phyloP scores from a whole-genome alignment of 1,140 invertebrate genomes.

The Chlorops oryzae region DNA sequence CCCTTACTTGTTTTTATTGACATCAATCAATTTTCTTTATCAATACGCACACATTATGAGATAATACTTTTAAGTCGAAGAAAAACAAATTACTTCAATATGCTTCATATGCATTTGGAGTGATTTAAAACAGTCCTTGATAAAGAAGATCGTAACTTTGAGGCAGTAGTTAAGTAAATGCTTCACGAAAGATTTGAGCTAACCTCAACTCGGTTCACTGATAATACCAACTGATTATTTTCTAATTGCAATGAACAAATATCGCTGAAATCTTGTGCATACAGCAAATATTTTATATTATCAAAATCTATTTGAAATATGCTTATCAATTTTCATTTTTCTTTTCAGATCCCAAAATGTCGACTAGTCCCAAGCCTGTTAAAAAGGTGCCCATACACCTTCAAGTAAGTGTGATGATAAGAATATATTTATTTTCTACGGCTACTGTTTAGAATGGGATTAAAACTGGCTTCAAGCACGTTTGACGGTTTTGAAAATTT shows the following conservation, averaged over 20 bases:
- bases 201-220: too few relatives aligned
- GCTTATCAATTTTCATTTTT: not conserved
- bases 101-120: too few relatives aligned
- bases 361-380: conserved; percentile 55
- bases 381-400: conserved; percentile 93
- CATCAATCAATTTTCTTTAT: too few relatives aligned
- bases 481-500: too few relatives aligned
- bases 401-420: conserved; percentile 60
- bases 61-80: too few relatives aligned
- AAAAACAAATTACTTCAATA: too few relatives aligned
- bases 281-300: not conserved
- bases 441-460: too few relatives aligned
- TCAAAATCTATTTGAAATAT: not conserved
- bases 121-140: not conserved
- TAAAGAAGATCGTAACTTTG: not conserved
- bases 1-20: too few relatives aligned
- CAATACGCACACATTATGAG: too few relatives aligned
- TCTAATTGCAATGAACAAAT: not conserved
- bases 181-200: not conserved
- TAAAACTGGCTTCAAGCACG: too few relatives aligned
- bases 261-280: too few relatives aligned
- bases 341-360: conserved; percentile 21
- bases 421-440: not conserved
- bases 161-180: not conserved
- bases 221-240: too few relatives aligned